These are phyloP conservation scores for Characodon lateralis DNA, from an alignment of 2,797 vertebrate genomes.

Conservation along the genomic window DNA sequence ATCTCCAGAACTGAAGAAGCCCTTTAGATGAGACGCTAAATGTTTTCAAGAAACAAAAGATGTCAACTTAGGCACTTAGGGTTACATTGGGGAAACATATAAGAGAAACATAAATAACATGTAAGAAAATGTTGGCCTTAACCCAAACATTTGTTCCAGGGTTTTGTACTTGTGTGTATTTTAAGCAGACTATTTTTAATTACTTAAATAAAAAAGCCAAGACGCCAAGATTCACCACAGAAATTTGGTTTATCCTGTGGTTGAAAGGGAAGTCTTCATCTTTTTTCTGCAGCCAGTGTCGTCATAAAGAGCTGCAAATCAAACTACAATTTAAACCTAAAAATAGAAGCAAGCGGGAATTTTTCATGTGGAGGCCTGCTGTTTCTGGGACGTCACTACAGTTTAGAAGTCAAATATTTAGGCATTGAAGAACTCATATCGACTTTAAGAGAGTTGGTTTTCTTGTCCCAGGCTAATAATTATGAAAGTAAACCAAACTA, in stretches of 20 bases:
- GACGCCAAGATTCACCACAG: slow-evolving; percentile 20
- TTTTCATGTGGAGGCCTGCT: slow-evolving; percentile 56
- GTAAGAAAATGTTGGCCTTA: not conserved
- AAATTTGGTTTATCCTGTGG: slow-evolving; percentile 31
- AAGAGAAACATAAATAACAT: too few species aligned
- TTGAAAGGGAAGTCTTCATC: slow-evolving; percentile 30
- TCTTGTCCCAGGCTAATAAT: not conserved
- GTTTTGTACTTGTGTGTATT: slow-evolving; percentile 1
- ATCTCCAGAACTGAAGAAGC: not conserved
- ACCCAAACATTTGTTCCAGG: not conserved
- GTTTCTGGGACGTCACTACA: slow-evolving; percentile 35
- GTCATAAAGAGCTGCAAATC: slow-evolving; percentile 20
- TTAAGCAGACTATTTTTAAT: slow-evolving; percentile 15
- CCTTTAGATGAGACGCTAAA: not conserved
- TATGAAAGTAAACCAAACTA: not conserved
- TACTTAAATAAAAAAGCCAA: slow-evolving; percentile 19
- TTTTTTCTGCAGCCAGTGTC: slow-evolving; percentile 17
- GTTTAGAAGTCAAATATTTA: slow-evolving; percentile 23
- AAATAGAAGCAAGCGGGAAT: slow-evolving; percentile 50
- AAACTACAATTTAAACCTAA: slow-evolving; percentile 48
- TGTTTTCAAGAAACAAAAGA: not conserved
- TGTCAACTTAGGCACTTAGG: not conserved
- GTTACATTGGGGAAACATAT: not conserved
- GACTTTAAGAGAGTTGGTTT: not conserved
- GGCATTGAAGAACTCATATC: not conserved